A percentile compares a stretch with the other conserved stretches of the same genome.
These are phyloP conservation scores for Silurus glanis DNA, from an alignment of 2,113 vertebrate genomes.

Conservation along the genomic window DNA sequence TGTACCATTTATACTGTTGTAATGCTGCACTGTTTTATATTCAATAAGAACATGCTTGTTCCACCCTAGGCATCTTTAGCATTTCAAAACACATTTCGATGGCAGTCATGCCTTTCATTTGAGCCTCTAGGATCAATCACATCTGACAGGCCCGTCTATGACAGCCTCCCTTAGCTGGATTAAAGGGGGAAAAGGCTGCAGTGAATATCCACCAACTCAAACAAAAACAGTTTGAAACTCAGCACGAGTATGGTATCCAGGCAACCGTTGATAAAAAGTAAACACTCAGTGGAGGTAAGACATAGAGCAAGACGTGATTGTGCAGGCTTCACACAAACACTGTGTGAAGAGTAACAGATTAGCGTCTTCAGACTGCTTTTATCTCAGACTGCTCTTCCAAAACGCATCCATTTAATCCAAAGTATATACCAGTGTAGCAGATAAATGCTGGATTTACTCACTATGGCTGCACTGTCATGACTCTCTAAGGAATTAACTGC, in stretches of 20 bases:
- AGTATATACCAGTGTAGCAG: conserved; percentile 4
- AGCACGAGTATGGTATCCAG: conserved; percentile 57
- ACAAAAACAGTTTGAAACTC: conserved; percentile 57
- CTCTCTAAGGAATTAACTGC: conserved; percentile 44
- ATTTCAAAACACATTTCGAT: conserved; percentile 18
- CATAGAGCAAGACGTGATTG: conserved; percentile 11
- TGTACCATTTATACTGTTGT: not conserved
- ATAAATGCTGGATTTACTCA: conserved; percentile 33
- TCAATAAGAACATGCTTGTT: not conserved
- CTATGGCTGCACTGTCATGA: conserved; percentile 26
- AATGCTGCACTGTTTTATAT: not conserved
- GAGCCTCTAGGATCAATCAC: conserved; percentile 30
- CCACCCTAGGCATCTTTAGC: not conserved
- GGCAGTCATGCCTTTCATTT: conserved; percentile 3
- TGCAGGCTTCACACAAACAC: conserved; percentile 41
- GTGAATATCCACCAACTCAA: conserved; percentile 53
- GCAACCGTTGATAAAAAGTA: conserved; percentile 56
- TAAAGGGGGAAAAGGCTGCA: conserved; percentile 33
- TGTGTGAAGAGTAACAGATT: conserved; percentile 57
- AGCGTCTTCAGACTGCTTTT: conserved; percentile 55
- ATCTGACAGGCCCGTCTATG: conserved; percentile 36
- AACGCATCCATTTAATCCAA: not conserved
- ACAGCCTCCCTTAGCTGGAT: conserved; percentile 41
- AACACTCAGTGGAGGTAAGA: conserved; percentile 47
- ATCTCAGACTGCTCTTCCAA: conserved; percentile 51